These are phyloP conservation scores for Potamilus streckersoni DNA, from an alignment of 1,140 invertebrate species.

Conservation along the genomic window DNA sequence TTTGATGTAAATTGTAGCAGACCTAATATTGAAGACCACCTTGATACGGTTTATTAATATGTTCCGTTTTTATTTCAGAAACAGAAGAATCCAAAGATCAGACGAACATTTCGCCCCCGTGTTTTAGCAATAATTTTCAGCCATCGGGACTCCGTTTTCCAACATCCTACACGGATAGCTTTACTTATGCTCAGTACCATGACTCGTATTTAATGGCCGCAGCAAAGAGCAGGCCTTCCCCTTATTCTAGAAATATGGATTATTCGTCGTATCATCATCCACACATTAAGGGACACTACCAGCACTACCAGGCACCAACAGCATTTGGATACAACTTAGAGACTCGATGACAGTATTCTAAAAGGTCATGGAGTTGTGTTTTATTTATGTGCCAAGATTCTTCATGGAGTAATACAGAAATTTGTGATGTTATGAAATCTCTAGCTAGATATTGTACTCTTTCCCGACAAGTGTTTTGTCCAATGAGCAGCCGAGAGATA, in stretches of 20 bases:
- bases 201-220: constrained; percentile 46
- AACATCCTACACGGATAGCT: constrained; percentile 35
- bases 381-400: too few relatives aligned
- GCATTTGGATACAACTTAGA: constrained; percentile 44
- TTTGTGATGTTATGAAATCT: too few relatives aligned
- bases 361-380: too few relatives aligned
- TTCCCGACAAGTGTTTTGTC: too few relatives aligned
- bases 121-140: constrained; percentile 21
- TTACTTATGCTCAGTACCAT: constrained; percentile 40
- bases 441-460: too few relatives aligned
- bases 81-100: constrained; percentile 34
- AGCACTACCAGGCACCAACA: constrained; percentile 33
- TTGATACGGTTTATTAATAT: background rate
- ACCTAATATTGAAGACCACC: background rate
- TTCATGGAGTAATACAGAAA: too few relatives aligned
- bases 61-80: constrained; percentile 30
- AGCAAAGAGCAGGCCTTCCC: constrained; percentile 37
- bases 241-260: constrained; percentile 40
- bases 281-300: constrained; percentile 36
- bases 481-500: too few relatives aligned
- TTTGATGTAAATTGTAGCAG: background rate
- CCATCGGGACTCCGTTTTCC: constrained; percentile 37
- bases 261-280: constrained; percentile 38
- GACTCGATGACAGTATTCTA: background rate
- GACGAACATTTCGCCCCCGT: constrained; percentile 25